Conservation (phyloP, 2,797 vertebrate species). For the Arnoldichthys spilopterus region DNA sequence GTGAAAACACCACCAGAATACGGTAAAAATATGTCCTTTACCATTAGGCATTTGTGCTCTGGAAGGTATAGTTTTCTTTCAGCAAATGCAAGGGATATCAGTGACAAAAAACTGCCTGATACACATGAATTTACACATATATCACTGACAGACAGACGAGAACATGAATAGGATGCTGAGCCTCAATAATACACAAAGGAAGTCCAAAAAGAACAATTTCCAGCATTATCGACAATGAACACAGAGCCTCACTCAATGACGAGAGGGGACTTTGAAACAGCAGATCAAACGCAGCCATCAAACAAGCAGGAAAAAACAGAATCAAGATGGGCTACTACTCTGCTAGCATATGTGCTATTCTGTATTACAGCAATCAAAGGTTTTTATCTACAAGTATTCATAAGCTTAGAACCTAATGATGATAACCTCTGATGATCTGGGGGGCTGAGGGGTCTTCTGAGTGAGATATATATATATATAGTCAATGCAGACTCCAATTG, state of each 20-base stretch:
- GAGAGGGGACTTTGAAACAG: constrained; percentile 62
- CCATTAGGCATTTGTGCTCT: too few species aligned
- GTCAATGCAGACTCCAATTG: too few species aligned
- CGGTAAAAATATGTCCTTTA: too few species aligned
- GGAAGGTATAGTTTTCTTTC: too few species aligned
- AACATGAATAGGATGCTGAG: not conserved
- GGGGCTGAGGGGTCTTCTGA: not conserved
- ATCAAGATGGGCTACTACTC: constrained; percentile 35
- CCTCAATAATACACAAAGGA: constrained; percentile 29
- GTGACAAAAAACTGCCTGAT: constrained; percentile 11
- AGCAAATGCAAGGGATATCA: constrained; percentile 32
- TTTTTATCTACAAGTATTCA: not conserved
- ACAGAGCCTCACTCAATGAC: constrained; percentile 57
- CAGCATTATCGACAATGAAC: constrained; percentile 59
- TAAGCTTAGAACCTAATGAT: not conserved
- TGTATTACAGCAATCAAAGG: constrained; percentile 40
- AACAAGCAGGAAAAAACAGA: constrained; percentile 37
- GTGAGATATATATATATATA: too few species aligned
- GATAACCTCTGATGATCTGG: not conserved
- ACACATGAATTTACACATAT: too few species aligned
- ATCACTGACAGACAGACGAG: not conserved
- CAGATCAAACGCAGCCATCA: constrained; percentile 63
- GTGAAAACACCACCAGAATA: too few species aligned
- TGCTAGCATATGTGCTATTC: constrained; percentile 22
- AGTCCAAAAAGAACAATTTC: constrained; percentile 46